A percentile compares a stretch with the other conserved stretches of the same genome.
Conservation (phyloP, 2,113 vertebrate genomes). For the Capricornis sumatraensis region DNA sequence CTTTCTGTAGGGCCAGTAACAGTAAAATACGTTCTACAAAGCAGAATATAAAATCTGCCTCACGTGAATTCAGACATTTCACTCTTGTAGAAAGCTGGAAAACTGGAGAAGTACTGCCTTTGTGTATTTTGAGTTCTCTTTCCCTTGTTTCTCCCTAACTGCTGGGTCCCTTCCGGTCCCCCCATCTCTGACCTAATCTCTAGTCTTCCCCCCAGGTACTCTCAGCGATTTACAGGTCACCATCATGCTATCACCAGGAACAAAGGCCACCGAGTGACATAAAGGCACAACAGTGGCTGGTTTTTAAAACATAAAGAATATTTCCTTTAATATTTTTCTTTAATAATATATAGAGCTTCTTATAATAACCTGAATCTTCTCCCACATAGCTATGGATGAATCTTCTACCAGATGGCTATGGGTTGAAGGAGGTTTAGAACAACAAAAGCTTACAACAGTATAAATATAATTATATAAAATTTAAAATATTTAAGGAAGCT, state of each 20-base stretch:
- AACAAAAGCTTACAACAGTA: background rate
- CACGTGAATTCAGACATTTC: background rate
- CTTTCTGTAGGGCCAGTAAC: background rate
- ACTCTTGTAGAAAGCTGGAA: background rate
- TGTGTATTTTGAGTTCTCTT: background rate
- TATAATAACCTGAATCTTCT: background rate
- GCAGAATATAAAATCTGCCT: background rate
- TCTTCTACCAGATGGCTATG: background rate
- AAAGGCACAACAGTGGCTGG: background rate
- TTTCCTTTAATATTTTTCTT: background rate
- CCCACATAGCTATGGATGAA: background rate
- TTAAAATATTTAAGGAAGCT: background rate
- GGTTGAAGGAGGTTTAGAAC: background rate
- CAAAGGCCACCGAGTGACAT: background rate
- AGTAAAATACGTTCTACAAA: background rate
- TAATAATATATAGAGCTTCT: conserved; percentile 10
- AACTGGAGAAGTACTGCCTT: background rate
- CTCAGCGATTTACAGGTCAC: background rate
- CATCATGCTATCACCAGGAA: background rate
- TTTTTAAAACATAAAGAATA: conserved; percentile 4
- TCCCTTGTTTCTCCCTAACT: background rate
- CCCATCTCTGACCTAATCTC: background rate
- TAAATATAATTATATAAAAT: background rate
- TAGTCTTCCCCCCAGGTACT: background rate
- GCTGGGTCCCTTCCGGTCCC: background rate